Base-by-base conservation (phyloP, 2,888 invertebrate genomes). In the Lapara coniferarum region DNA sequence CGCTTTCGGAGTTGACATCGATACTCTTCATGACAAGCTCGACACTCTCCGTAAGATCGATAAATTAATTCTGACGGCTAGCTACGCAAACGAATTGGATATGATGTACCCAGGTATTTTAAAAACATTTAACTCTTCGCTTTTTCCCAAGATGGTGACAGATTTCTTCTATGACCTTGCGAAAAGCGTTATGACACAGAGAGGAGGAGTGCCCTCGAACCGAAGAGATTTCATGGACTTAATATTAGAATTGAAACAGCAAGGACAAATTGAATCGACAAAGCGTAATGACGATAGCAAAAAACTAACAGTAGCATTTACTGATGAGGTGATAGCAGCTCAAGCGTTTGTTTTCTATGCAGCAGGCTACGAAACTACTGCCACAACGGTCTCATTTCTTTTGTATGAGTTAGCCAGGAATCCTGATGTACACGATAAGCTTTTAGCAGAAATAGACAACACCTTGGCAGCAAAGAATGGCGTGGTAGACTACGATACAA, bases 341-440 rank as follows among this genome's bases (percentile, higher is more conserved):
- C 91, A 93, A 74, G 87, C 88, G 2, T 89, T 91, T 73, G 79
- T 91, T 16, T 92, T 94, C 74, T 92, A 90, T 70, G 79, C 82
- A 2, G 94, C 86, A 10, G 93, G 93, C 0, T 93, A 89, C 73
- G 93, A 93, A 73, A 92, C 93, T 0, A 89, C 87, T 57, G 88
- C 93, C 0, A 86, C 89, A 0, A 87, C 90, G 0, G 81, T 92
- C 73, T 72, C 87, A 2, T 25, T 25, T 25, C 25, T 25, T 2
- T 25, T 25, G 25, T 25, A 25, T 25, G 25, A 25, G 25, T 25
- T 25, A 25, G 25, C 25, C 1, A 25, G 2, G 25, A 25, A 25
- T 25, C 25, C 25, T 2, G 25, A 25, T 25, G 25, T 25, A 25
- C 25, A 25, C 1, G 25, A 25, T 1, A 25, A 25, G 2, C 25